A percentile compares a stretch with the other conserved stretches of the same genome.
These are phyloP conservation scores for Ethmia dodecea DNA, from an alignment of 2,888 invertebrate species.

Conservation along the genomic window DNA sequence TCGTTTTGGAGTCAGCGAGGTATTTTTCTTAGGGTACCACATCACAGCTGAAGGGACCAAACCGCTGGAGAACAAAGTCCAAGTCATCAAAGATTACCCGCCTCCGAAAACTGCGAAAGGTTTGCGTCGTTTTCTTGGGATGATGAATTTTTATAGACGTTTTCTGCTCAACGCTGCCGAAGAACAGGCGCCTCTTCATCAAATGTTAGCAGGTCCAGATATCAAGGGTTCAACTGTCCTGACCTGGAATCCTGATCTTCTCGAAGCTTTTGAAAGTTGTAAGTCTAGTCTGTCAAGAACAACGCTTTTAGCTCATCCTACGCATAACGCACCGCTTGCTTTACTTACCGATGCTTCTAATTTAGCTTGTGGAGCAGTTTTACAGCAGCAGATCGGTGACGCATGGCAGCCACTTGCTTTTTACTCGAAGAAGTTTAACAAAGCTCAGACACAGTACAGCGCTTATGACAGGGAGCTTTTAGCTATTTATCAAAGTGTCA, in stretches of 20 bases:
- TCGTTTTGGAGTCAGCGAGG: constrained; percentile 5
- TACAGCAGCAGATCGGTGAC: constrained; percentile 10
- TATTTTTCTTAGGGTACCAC: constrained; percentile 25
- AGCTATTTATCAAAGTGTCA: constrained; percentile 16
- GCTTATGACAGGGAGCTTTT: constrained; percentile 19
- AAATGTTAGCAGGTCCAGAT: background rate
- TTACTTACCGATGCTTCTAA: no score
- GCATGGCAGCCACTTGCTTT: constrained; percentile 18
- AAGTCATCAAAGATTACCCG: constrained; percentile 12
- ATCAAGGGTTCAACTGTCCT: no score
- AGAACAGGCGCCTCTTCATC: constrained; percentile 10
- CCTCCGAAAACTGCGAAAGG: constrained; percentile 11
- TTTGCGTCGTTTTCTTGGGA: constrained; percentile 15
- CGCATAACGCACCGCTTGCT: no score
- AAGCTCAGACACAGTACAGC: constrained; percentile 11
- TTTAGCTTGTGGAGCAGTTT: constrained; percentile 9
- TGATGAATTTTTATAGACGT: constrained; percentile 15
- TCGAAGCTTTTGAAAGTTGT: constrained; percentile 4
- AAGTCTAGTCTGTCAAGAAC: constrained; percentile 2
- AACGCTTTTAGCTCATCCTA: constrained; percentile 2
- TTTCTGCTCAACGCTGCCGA: no score
- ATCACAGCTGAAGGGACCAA: constrained; percentile 17
- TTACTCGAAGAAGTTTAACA: constrained; percentile 18
- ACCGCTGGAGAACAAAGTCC: constrained; percentile 8
- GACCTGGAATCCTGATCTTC: constrained; percentile 4